Evolutionary conservation across 2,888 invertebrate genomes (phyloP), one percentile per base, ranked within the genome.

Genomic region (Spilarctia lutea): DNA sequence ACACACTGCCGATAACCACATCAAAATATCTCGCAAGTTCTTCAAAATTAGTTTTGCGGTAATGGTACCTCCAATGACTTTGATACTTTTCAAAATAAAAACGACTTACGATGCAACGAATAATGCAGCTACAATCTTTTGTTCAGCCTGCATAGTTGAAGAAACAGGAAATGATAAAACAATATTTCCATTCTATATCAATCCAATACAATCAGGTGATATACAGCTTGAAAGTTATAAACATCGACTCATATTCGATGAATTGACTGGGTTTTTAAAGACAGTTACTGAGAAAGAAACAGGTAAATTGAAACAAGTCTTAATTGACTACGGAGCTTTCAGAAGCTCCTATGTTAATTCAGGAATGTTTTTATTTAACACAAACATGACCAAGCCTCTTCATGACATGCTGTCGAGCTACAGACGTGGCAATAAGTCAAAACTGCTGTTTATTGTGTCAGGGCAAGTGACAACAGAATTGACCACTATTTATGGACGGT

Each of bases 301-400:
- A 60, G 91, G 91, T 77, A 87, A 77, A 18, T 90, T 91, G 81
- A 94, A 92, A 81, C 78, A 79, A 27, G 80, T 95, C 33, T 73
- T 87, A 6, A 82, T 98, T 39, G 97, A 98, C 83, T 99, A 98
- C 88, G 97, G 98, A 0, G 98, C 98, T 0, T 99, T 99, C 90
- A 97, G 97, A 73, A 98, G 98, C 75, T 98, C 98, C 0, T 97
- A 98, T 90, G 97, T 97, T 86, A 98, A 98, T 91, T 98, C 99
- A 24, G 99, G 99, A 0, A 99, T 99, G 24, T 99, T 99, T 91
- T 96, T 99, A 30, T 99, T 99, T 89, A 98, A 99, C 94, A 98
- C 98, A 0, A 98, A 98, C 86, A 96, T 97, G 27, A 96, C 97
- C 8, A 98, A 98, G 78, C 97, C 97, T 45, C 97, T 99, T 87